A percentile compares a stretch with the other conserved stretches of the same genome.
These are phyloP conservation scores for Ornithoptera alexandrae DNA, from an alignment of 2,888 invertebrate genomes.

Conservation along the genomic window DNA sequence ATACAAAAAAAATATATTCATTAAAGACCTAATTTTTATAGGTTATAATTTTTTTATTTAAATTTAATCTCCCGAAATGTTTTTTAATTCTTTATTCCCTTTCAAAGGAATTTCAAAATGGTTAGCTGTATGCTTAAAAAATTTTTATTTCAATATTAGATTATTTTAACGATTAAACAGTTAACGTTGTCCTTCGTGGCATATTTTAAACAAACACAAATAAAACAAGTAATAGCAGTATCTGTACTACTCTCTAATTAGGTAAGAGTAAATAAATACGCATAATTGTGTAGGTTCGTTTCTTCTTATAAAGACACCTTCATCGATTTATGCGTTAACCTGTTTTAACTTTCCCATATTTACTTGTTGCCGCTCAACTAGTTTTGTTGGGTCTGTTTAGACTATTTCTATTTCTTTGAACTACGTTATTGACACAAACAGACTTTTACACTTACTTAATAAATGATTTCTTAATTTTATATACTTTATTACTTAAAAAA, in stretches of 20 bases:
- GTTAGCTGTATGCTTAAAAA: no score
- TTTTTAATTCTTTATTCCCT: background rate
- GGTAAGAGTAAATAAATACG: background rate
- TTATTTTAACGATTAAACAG: no score
- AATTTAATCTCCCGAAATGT: background rate
- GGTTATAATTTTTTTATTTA: no score
- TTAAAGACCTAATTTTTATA: no score
- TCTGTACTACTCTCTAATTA: background rate
- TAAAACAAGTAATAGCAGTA: background rate
- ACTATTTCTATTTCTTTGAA: background rate
- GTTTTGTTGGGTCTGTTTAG: background rate
- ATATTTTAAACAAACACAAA: background rate
- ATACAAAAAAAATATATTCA: background rate
- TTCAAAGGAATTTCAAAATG: background rate
- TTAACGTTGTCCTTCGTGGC: background rate
- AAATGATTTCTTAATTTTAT: background rate
- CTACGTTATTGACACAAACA: background rate
- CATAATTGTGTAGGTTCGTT: background rate
- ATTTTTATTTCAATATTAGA: no score
- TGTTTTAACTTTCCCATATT: slow-evolving; percentile 17
- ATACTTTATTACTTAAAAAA: no score
- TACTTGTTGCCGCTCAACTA: slow-evolving; percentile 9
- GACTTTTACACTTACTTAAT: background rate
- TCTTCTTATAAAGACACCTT: background rate
- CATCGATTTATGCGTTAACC: slow-evolving; percentile 4